These are phyloP conservation scores for Conus betulinus DNA, from an alignment of 1,140 invertebrate species.

Conservation along the genomic window DNA sequence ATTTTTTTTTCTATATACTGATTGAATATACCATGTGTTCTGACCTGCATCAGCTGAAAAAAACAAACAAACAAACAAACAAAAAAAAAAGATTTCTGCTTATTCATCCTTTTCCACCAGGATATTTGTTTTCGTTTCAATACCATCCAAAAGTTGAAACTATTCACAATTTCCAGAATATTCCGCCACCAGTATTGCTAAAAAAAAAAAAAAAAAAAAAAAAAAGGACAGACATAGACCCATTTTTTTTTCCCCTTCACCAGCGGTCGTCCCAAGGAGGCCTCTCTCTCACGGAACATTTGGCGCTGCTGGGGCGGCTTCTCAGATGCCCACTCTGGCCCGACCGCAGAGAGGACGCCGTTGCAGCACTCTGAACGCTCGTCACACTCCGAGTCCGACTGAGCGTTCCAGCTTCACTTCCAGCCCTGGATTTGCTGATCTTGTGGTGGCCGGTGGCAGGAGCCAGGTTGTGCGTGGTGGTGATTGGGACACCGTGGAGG, in stretches of 20 bases:
- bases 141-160: too few species aligned
- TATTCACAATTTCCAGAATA: too few species aligned
- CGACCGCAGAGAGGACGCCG: constrained; percentile 35
- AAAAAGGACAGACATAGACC: too few species aligned
- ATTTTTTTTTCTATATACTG: too few species aligned
- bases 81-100: too few species aligned
- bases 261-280: constrained; percentile 59
- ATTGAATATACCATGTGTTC: too few species aligned
- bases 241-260: neutral
- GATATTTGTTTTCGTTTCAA: too few species aligned
- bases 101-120: too few species aligned
- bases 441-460: neutral
- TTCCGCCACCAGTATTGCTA: too few species aligned
- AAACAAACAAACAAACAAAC: too few species aligned
- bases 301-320: constrained; percentile 52
- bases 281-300: constrained; percentile 36
- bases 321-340: constrained; percentile 46
- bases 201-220: too few species aligned
- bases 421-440: constrained; percentile 24
- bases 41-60: too few species aligned
- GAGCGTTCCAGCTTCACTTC: constrained; percentile 22
- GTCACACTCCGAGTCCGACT: constrained; percentile 34
- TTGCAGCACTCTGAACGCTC: constrained; percentile 44
- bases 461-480: constrained; percentile 39
- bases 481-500: constrained; percentile 59